Evolutionary conservation across 2,888 invertebrate species (phyloP).

Genomic region (Protodeltote pygarga): DNA sequence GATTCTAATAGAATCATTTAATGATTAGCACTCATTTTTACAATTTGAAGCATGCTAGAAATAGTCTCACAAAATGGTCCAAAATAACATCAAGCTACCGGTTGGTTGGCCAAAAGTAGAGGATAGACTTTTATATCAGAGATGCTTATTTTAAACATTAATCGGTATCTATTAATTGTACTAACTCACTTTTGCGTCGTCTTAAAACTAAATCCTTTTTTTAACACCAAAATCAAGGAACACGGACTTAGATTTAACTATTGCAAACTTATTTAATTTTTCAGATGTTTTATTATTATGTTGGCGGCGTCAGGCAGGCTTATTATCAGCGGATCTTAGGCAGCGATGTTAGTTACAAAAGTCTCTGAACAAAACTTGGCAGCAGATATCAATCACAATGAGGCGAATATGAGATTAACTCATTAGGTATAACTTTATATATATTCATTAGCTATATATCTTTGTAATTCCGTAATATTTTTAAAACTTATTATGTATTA

Average conservation of each 20-base stretch:
- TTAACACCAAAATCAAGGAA: constrained; percentile 24
- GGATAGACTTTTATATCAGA: constrained; percentile 5
- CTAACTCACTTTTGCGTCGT: constrained; percentile 36
- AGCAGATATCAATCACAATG: constrained; percentile 48
- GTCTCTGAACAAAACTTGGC: constrained; percentile 43
- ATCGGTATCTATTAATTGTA: constrained; percentile 27
- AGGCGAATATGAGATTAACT: constrained; percentile 44
- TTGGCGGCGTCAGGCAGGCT: constrained; percentile 69
- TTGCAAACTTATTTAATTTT: constrained; percentile 70
- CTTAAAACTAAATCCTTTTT: constrained; percentile 18
- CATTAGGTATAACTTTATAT: constrained; percentile 48
- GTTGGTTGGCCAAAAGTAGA: constrained; percentile 18
- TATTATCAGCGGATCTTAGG: constrained; percentile 54
- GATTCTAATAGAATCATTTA: constrained; percentile 28
- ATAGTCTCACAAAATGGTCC: constrained; percentile 21
- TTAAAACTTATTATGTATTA: constrained; percentile 36
- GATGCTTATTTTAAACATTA: constrained; percentile 33
- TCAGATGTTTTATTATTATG: constrained; percentile 69
- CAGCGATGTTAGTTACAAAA: constrained; percentile 54
- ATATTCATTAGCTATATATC: constrained; percentile 51
- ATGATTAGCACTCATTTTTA: constrained; percentile 38
- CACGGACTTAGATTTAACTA: constrained; percentile 54
- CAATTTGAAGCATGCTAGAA: constrained; percentile 45
- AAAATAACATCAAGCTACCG: constrained; percentile 20
- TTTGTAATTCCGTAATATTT: constrained; percentile 42